Evolutionary conservation across 2,888 invertebrate species (phyloP).

Genomic region (Homarus gammarus): DNA sequence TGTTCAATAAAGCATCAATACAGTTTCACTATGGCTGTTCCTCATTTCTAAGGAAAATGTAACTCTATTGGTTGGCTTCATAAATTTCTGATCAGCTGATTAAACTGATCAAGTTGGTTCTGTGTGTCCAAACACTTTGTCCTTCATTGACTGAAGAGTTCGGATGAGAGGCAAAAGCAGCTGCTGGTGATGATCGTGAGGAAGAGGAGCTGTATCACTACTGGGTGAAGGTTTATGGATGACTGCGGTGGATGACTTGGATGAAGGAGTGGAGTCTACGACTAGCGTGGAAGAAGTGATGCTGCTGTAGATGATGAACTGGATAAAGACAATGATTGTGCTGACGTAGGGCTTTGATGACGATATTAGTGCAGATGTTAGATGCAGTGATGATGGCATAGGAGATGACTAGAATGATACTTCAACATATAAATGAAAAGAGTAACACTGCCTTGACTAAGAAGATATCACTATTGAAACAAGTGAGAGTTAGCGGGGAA

Average conservation of each 20-base stretch:
- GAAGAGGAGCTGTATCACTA: background rate
- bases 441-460: too few relatives aligned
- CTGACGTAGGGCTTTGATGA: too few relatives aligned
- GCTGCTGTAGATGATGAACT: background rate
- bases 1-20: background rate
- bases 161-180: background rate
- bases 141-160: background rate
- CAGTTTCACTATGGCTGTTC: background rate
- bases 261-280: background rate
- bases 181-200: background rate
- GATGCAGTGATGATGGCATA: too few relatives aligned
- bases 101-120: background rate
- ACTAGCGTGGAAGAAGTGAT: background rate
- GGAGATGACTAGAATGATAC: too few relatives aligned
- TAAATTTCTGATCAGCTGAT: background rate
- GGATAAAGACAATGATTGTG: background rate
- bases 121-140: background rate
- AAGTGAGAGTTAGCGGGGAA: too few relatives aligned
- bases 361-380: background rate
- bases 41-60: background rate
- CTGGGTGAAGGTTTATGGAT: background rate
- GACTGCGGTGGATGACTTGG: background rate
- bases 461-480: too few relatives aligned
- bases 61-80: background rate
- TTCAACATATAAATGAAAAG: too few relatives aligned